Base-by-base conservation (phyloP, 2,797 vertebrate genomes). In the Schizopygopsis malacanthus region DNA sequence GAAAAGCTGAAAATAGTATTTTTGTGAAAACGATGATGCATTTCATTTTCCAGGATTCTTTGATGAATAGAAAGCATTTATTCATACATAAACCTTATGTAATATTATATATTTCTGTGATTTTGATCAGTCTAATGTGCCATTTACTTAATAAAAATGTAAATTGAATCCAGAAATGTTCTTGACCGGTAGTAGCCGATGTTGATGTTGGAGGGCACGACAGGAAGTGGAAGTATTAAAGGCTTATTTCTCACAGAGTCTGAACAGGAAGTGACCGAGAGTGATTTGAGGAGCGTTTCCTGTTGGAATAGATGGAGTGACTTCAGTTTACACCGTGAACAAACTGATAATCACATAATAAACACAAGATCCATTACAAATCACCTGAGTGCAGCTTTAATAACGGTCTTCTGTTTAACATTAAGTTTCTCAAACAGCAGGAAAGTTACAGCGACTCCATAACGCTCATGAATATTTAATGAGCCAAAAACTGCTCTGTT, bases 131-230 rank as follows among this genome's bases (percentile, higher is more conserved):
- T 69, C 39, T 69, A 20, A 10, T 39, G 33, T 4, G 2, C 39
- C 37, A 22, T 20, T 41, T 39, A 33, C 20, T n/a, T 39, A 70
- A 70, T 41, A 12, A 41, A 22, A 22, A 10, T n/a, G 9, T n/a
- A 4, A n/a, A 10, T n/a, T 59, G n/a, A 3, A 22, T 59, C 3
- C 2, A 1, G 8, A n/a, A 10, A 4, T 10, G 0, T 4, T 9
- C 28, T 22, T n/a, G 54, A 59, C 8, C 7, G 20, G 37, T 70
- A 22, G 18, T 10, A 22, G 33, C 37, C 67, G 1, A 12, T 41
- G 12, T 25, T 54, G 1, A 41, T 45, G 8, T 63, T 63, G 39
- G 2, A 10, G 13, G 15, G 2, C 39, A 15, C 9, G 12, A 61
- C 22, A 61, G 54, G 54, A 78, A 78, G 7, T 25, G 22, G 7